These are phyloP conservation scores for Loris lydekkerianus DNA, from an alignment of 2,797 vertebrate species.

Conservation along the genomic window DNA sequence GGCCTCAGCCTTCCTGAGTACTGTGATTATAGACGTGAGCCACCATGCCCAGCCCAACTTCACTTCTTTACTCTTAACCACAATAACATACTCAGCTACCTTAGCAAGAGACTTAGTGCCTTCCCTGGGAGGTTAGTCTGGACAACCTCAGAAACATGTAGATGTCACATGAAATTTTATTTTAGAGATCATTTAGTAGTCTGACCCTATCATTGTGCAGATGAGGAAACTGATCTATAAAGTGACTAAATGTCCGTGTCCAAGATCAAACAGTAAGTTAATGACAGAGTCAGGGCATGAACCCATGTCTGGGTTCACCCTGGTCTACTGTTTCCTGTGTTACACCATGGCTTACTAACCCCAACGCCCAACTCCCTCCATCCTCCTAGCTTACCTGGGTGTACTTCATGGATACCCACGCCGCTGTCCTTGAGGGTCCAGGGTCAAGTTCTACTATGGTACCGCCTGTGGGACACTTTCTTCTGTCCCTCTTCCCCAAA, in stretches of 20 bases:
- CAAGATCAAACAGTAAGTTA: neutral
- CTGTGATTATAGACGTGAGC: too few species aligned
- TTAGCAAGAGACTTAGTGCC: neutral
- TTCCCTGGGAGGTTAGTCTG: neutral
- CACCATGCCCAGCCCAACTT: too few species aligned
- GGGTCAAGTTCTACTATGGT: neutral
- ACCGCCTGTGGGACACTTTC: neutral
- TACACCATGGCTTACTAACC: neutral
- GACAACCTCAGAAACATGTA: neutral
- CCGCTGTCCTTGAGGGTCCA: neutral
- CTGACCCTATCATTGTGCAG: neutral
- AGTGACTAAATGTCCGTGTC: neutral
- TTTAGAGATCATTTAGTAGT: neutral
- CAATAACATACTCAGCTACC: neutral
- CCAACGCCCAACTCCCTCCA: neutral
- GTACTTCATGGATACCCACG: neutral
- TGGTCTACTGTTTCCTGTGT: neutral
- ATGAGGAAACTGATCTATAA: constrained; percentile 36
- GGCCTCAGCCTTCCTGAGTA: too few species aligned
- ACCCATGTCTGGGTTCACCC: neutral
- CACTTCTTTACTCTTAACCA: neutral
- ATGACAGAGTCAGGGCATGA: neutral
- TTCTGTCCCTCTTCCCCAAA: neutral
- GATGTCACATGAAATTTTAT: neutral
- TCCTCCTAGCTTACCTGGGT: neutral